phyloP scores from a whole-genome alignment of 37 sponge, comb jelly and placozoan genomes.

The Ianthella basta region DNA sequence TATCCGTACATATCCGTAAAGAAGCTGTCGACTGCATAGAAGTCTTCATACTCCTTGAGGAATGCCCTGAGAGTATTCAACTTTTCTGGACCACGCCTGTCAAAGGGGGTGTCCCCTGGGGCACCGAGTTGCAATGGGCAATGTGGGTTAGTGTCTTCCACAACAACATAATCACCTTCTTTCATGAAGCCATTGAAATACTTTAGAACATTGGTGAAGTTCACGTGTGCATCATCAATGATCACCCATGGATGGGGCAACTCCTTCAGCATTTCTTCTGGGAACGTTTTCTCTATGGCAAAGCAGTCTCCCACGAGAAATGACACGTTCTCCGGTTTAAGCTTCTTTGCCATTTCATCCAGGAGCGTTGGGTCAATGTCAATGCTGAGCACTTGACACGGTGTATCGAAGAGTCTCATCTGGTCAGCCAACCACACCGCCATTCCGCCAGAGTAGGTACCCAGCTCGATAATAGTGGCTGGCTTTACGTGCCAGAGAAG shows the following conservation, averaged over 20 bases:
- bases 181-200: constrained; percentile 39
- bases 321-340: not conserved
- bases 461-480: constrained; percentile 34
- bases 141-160: constrained; percentile 42
- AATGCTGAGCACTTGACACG: constrained; percentile 9
- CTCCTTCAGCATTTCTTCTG: not conserved
- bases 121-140: not conserved
- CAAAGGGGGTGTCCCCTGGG: not conserved
- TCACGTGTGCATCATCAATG: constrained; percentile 33
- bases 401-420: constrained; percentile 1
- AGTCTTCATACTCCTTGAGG: not conserved
- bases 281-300: constrained; percentile 23
- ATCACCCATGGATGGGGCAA: constrained; percentile 17
- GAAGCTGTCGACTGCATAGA: constrained; percentile 42
- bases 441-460: constrained; percentile 25
- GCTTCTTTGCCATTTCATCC: constrained; percentile 18
- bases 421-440: constrained; percentile 44
- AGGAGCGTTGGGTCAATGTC: constrained; percentile 7
- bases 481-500: constrained; percentile 25
- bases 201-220: constrained; percentile 21
- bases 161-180: constrained; percentile 27
- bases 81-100: constrained; percentile 9
- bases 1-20: constrained; percentile 46
- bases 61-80: constrained; percentile 28
- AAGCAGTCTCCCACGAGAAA: constrained; percentile 27